Evolutionary conservation across 2,888 invertebrate species (phyloP).

Genomic region (Andrena marginata): DNA sequence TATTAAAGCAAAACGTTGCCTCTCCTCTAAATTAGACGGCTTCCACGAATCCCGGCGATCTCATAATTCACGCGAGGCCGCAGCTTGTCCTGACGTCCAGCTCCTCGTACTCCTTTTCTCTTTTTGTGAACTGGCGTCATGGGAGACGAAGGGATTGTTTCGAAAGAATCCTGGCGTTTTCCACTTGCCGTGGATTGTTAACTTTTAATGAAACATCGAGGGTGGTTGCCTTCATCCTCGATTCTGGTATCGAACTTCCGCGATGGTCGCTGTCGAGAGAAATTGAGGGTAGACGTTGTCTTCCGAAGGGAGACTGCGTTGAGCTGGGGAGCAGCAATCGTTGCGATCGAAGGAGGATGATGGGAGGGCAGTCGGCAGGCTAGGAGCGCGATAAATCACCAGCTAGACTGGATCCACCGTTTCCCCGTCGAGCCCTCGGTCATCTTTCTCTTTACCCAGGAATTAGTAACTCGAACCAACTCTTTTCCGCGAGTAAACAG

Average conservation of each 20-base stretch:
- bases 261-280: too few species aligned
- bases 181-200: not conserved
- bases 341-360: not conserved
- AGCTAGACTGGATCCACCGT: not conserved
- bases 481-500: constrained; percentile 26
- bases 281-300: too few species aligned
- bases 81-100: not conserved
- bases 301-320: too few species aligned
- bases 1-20: not conserved
- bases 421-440: not conserved
- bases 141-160: not conserved
- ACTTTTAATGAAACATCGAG: not conserved
- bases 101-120: not conserved
- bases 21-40: constrained; percentile 18
- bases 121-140: not conserved
- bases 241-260: not conserved
- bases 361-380: not conserved
- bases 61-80: constrained; percentile 36
- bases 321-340: too few species aligned
- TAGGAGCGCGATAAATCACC: constrained; percentile 6
- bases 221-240: not conserved
- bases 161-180: not conserved
- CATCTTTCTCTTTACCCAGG: constrained; percentile 1
- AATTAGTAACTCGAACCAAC: constrained; percentile 23
- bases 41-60: constrained; percentile 29